Evolutionary conservation across 2,113 vertebrate genomes (phyloP).

Genomic region (Erpornis zantholeuca): DNA sequence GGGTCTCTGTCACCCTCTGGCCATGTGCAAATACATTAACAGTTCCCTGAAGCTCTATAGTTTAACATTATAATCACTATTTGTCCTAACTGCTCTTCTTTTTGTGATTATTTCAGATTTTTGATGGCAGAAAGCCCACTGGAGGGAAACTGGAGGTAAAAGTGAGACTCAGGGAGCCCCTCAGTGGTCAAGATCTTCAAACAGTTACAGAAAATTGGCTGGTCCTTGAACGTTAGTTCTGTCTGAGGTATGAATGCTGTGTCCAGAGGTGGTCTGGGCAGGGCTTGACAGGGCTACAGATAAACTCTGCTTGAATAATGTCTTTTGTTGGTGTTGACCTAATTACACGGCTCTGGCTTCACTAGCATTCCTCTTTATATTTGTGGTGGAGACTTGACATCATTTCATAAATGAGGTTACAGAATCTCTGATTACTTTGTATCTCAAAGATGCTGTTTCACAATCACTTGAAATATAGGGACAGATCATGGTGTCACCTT

Average conservation of each 20-base stretch:
- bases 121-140: conserved; percentile 91
- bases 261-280: not conserved
- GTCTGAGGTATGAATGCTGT: not conserved
- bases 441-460: not conserved
- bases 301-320: not conserved
- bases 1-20: not conserved
- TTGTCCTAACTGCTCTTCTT: not conserved
- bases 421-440: not conserved
- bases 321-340: not conserved
- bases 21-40: fast-evolving
- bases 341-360: not conserved
- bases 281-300: not conserved
- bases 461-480: not conserved
- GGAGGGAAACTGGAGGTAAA: conserved; percentile 92
- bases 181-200: conserved; percentile 90
- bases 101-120: conserved; percentile 77
- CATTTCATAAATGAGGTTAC: conserved; percentile 1
- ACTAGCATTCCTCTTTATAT: not conserved
- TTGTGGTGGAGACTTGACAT: not conserved
- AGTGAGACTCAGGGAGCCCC: conserved; percentile 89
- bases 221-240: conserved; percentile 79
- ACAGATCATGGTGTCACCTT: not conserved
- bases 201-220: conserved; percentile 89
- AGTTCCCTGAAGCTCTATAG: not conserved
- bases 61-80: fast-evolving